Percentiles rank a stretch among this genome's conserved stretches.
Evolutionary conservation across 2,113 vertebrate species (phyloP).

Genomic region (Kobus ellipsiprymnus): DNA sequence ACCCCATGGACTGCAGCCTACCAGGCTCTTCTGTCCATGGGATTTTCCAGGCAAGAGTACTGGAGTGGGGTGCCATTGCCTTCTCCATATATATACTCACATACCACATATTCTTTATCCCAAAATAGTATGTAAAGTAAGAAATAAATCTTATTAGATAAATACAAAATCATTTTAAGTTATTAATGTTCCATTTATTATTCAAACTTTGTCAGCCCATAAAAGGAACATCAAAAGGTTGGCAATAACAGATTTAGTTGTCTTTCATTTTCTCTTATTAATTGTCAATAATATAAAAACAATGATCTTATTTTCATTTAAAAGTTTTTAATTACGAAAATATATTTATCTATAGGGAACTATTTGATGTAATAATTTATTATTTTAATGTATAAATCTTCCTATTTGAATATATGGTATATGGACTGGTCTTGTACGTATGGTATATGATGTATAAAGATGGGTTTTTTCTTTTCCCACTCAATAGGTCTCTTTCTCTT

Average conservation of each 20-base stretch:
- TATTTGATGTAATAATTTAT: background rate
- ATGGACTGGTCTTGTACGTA: background rate
- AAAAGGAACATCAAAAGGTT: background rate
- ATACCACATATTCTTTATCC: background rate
- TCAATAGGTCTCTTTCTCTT: background rate
- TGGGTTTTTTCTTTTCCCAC: background rate
- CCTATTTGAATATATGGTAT: background rate
- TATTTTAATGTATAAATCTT: background rate
- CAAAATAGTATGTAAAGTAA: background rate
- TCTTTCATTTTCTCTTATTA: background rate
- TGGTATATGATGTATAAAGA: too few relatives aligned
- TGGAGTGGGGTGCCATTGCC: too few relatives aligned
- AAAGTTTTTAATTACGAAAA: background rate
- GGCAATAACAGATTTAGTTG: background rate
- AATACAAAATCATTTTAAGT: background rate
- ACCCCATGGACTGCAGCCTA: too few relatives aligned
- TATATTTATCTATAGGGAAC: background rate
- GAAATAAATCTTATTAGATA: background rate
- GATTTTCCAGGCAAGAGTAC: too few relatives aligned
- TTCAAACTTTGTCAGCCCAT: background rate
- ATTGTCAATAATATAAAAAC: background rate
- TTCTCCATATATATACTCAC: background rate
- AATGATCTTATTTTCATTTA: background rate
- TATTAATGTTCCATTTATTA: background rate
- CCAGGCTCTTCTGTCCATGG: rapidly evolving